phyloP scores from a whole-genome alignment of 1,140 invertebrate species.

The Thaumatotibia leucotreta region DNA sequence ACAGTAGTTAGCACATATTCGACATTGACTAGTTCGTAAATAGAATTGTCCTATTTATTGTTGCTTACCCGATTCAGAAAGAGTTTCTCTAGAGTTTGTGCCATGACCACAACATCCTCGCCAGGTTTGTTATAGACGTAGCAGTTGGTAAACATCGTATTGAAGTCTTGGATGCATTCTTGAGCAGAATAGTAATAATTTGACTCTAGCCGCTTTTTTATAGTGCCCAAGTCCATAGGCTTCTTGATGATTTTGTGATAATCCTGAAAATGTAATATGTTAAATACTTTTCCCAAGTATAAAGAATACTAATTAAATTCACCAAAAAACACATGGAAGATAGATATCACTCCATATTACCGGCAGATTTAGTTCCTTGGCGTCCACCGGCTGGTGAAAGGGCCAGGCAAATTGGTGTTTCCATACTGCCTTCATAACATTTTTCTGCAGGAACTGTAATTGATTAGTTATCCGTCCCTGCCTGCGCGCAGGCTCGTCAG shows the following conservation, averaged over 20 bases:
- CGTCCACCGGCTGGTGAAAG: conserved; percentile 97
- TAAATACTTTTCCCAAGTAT: conserved; percentile 10
- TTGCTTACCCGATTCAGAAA: conserved; percentile 90
- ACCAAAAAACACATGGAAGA: not conserved
- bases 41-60: too few relatives aligned
- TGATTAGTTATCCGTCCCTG: conserved; percentile 95
- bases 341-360: conserved; percentile 75
- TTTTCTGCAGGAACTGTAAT: conserved; percentile 94
- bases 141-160: conserved; percentile 99
- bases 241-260: conserved; percentile 99
- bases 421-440: conserved; percentile 96
- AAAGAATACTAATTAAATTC: too few relatives aligned
- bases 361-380: conserved; percentile 96
- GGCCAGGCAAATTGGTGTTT: conserved; percentile 99
- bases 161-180: conserved; percentile 99
- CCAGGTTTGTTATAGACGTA: conserved; percentile 99
- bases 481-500: conserved; percentile 86
- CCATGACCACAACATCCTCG: conserved; percentile 99
- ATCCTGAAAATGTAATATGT: conserved; percentile 80
- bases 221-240: conserved; percentile 98
- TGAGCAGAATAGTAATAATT: conserved; percentile 97
- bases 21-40: too few relatives aligned
- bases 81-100: conserved; percentile 96
- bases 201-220: conserved; percentile 98
- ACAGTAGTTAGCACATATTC: not conserved